Conservation (phyloP, 2,888 invertebrate species). For the Tubiluchus corallicola region DNA sequence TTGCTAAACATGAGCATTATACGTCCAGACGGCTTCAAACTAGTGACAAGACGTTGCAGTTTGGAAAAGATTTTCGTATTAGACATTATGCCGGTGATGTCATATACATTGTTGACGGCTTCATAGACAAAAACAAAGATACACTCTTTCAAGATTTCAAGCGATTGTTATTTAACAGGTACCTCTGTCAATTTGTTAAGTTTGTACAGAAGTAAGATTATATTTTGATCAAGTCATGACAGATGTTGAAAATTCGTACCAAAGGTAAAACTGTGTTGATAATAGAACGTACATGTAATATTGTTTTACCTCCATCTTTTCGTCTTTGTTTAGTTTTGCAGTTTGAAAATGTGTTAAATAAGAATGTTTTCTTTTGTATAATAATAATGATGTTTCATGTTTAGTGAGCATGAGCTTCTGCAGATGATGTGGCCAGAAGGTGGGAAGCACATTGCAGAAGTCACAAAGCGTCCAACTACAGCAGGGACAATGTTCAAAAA, state of each 20-base stretch:
- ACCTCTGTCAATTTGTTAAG: slow-evolving; percentile 6
- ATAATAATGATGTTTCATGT: too few species aligned
- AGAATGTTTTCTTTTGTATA: too few species aligned
- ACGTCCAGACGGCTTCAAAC: slow-evolving; percentile 39
- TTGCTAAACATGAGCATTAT: slow-evolving; percentile 70
- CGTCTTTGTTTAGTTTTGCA: too few species aligned
- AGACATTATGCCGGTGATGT: slow-evolving; percentile 96
- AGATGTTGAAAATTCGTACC: too few species aligned
- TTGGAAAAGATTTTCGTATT: slow-evolving; percentile 30
- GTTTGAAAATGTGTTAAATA: too few species aligned
- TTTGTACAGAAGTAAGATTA: too few species aligned
- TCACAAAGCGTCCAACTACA: slow-evolving; percentile 81
- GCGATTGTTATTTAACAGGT: slow-evolving; percentile 57
- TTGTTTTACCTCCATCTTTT: too few species aligned
- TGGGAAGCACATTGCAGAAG: slow-evolving; percentile 65
- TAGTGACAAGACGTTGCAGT: slow-evolving; percentile 32
- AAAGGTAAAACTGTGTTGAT: too few species aligned
- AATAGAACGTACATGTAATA: too few species aligned
- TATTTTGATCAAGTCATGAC: too few species aligned
- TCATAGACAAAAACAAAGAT: slow-evolving; percentile 94
- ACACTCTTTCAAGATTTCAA: slow-evolving; percentile 93
- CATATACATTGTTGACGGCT: slow-evolving; percentile 67
- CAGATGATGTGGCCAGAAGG: slow-evolving; percentile 93
- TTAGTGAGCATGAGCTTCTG: slow-evolving; percentile 52
- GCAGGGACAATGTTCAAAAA: slow-evolving; percentile 85